These are phyloP conservation scores for Semotilus atromaculatus DNA, from an alignment of 2,797 vertebrate genomes.

Conservation along the genomic window DNA sequence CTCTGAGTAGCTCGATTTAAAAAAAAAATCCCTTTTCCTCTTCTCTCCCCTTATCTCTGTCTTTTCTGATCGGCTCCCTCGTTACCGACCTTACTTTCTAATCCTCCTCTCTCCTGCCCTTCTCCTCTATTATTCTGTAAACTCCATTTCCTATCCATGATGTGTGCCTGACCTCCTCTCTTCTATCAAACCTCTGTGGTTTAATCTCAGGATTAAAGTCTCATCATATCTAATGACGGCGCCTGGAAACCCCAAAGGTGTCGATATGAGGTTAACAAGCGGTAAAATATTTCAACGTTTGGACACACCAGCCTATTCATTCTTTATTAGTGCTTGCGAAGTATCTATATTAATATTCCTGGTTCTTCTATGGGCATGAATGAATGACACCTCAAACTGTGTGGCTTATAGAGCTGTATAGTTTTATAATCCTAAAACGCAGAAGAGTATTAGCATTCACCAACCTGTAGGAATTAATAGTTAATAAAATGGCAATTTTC, in stretches of 20 bases:
- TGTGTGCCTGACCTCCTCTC: slow-evolving; percentile 41
- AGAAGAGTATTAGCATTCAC: background rate
- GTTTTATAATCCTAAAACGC: background rate
- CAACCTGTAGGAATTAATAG: too few species aligned
- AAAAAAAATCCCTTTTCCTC: slow-evolving; percentile 46
- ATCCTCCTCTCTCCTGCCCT: slow-evolving; percentile 58
- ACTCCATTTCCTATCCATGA: slow-evolving; percentile 52
- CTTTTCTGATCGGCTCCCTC: slow-evolving; percentile 49
- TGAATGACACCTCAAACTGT: background rate
- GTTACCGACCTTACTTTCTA: slow-evolving; percentile 52
- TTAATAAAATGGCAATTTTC: background rate
- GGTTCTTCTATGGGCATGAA: background rate
- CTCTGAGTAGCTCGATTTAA: slow-evolving; percentile 43
- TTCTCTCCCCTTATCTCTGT: slow-evolving; percentile 57
- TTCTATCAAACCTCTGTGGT: slow-evolving; percentile 33
- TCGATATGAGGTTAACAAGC: slow-evolving; percentile 15
- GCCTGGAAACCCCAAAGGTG: slow-evolving; percentile 6
- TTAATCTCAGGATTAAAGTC: slow-evolving; percentile 48
- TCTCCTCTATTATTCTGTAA: slow-evolving; percentile 55
- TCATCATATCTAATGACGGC: slow-evolving; percentile 20
- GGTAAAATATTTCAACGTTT: background rate
- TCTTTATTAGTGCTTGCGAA: background rate
- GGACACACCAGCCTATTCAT: slow-evolving; percentile 12
- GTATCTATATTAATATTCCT: background rate
- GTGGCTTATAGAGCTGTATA: background rate